Base-by-base conservation (phyloP, 37 sponge, comb jelly and placozoan species). In the Bolinopsis microptera region DNA sequence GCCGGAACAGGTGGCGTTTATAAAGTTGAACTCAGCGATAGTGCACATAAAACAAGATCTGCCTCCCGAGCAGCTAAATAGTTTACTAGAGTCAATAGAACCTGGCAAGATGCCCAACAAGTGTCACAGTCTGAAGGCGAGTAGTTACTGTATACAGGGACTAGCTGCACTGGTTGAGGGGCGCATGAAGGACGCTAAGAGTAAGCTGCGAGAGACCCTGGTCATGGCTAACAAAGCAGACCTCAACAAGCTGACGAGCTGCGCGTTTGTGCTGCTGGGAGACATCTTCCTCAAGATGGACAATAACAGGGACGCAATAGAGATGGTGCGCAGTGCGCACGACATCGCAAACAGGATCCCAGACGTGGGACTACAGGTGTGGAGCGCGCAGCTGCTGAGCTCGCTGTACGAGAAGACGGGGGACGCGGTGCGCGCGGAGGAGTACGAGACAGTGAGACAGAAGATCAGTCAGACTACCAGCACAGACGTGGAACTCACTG, bases 241-340 rank as follows among this genome's bases (percentile, higher is more conserved):
- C 48, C 94, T 97, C n/a, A 95, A 95, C 94, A 96, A 96, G 72
- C 95, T 97, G 76, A 95, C 96, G 28, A 83, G 94, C 36, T 96
- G 95, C 69, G 93, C 96, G 28, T 94, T 97, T 1, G 94, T 97
- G n/a, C 67, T 97, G 24, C 95, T 97, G 25, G 97, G 96, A 76
- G 95, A 97, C 93, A 95, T 97, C 21, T 97, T 95, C 93, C 69
- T 97, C 32, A 93, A 95, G 30, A 83, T 97, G 28, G 97, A 96
- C 9, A 97, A 96, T 68, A 76, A 77, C 30, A 95, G 94, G 94
- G 97, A 86, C 31, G 90, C 90, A 16, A 41, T 86, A 41, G 90
- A 86, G 90, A 86, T 86, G 90, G 90, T 86, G 90, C 41, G 61
- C 2, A 41, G 61, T 24, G 90, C 90, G 30, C 90, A 86, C 90